Conservation (phyloP, 2,888 invertebrate species). For the Alitta virens region DNA sequence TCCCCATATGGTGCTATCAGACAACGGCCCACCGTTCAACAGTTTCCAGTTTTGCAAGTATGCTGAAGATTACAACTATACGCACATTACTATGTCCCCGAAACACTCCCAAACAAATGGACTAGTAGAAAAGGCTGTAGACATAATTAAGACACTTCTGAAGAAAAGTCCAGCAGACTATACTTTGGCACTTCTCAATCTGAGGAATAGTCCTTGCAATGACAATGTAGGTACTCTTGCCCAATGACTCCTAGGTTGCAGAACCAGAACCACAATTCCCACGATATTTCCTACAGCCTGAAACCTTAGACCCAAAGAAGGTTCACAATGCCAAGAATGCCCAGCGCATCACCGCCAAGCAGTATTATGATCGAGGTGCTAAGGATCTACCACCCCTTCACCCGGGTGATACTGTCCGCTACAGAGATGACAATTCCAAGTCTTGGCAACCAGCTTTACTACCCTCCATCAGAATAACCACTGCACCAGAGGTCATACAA, state of each 20-base stretch:
- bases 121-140: constrained; percentile 21
- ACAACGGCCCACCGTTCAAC: constrained; percentile 24
- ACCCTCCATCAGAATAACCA: neutral
- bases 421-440: neutral
- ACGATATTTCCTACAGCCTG: neutral
- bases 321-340: neutral
- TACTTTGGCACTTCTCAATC: constrained; percentile 17
- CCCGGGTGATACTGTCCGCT: neutral
- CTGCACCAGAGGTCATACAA: neutral
- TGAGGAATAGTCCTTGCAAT: constrained; percentile 22
- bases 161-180: constrained; percentile 10
- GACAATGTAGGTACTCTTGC: constrained; percentile 17
- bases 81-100: constrained; percentile 10
- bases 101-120: constrained; percentile 20
- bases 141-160: constrained; percentile 16
- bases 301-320: no score
- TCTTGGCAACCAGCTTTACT: neutral
- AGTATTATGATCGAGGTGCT: neutral
- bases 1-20: constrained; percentile 4
- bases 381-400: neutral
- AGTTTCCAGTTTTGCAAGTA: constrained; percentile 7
- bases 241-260: constrained; percentile 2
- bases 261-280: neutral
- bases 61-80: constrained; percentile 12
- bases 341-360: neutral